These are phyloP conservation scores for Salvelinus alpinus DNA, from an alignment of 2,113 vertebrate genomes.

Conservation along the genomic window DNA sequence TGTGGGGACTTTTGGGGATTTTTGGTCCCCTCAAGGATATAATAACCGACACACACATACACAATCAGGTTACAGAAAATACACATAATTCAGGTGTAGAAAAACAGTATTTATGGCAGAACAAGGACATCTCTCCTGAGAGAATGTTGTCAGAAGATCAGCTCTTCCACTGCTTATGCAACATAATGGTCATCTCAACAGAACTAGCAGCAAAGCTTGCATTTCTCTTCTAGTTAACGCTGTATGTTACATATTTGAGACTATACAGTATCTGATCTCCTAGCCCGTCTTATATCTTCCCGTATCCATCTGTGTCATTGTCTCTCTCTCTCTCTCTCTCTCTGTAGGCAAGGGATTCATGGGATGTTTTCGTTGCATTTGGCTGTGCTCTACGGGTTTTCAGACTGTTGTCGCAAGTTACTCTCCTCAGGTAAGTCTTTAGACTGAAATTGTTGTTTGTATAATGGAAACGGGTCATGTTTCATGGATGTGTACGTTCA, in stretches of 20 bases:
- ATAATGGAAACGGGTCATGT: too few species aligned
- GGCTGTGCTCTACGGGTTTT: conserved; percentile 90
- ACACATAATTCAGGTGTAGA: too few species aligned
- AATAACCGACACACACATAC: background rate
- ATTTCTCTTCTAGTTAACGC: background rate
- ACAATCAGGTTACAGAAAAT: background rate
- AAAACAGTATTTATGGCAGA: too few species aligned
- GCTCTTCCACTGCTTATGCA: too few species aligned
- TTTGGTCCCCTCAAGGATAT: too few species aligned
- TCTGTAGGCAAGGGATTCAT: conserved; percentile 82
- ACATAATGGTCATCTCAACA: background rate
- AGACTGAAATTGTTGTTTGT: background rate
- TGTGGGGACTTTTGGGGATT: too few species aligned
- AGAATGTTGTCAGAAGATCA: too few species aligned
- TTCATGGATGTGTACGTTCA: too few species aligned
- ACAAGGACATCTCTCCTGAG: too few species aligned
- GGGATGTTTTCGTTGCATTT: conserved; percentile 96
- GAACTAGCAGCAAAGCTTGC: background rate
- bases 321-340: background rate
- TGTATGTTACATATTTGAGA: background rate
- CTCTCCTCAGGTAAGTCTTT: conserved; percentile 84
- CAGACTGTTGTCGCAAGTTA: conserved; percentile 96
- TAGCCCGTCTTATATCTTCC: background rate
- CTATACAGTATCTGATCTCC: background rate
- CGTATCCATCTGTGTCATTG: background rate